phyloP scores from a whole-genome alignment of 1,140 invertebrate genomes.

The Ladona fulva region DNA sequence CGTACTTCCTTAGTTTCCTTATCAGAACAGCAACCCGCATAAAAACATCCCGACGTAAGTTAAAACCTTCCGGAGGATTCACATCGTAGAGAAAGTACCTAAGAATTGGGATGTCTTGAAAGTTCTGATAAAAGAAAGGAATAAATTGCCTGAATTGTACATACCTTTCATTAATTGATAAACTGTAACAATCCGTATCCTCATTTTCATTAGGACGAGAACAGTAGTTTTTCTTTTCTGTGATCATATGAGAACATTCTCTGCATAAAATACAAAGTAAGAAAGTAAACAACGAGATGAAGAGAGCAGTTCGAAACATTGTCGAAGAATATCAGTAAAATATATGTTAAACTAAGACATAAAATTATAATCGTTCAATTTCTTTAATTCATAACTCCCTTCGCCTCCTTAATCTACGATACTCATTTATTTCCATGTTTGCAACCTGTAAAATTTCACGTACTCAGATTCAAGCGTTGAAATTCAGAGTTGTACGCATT shows the following conservation, averaged over 20 bases:
- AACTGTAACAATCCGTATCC: not conserved
- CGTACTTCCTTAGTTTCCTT: conserved; percentile 37
- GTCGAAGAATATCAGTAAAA: too few relatives aligned
- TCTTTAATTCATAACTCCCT: too few relatives aligned
- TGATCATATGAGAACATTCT: not conserved
- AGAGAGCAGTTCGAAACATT: too few relatives aligned
- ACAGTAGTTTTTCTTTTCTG: not conserved
- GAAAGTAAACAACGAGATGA: too few relatives aligned
- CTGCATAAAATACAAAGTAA: too few relatives aligned
- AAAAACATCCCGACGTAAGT: conserved; percentile 91
- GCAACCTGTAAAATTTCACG: too few relatives aligned
- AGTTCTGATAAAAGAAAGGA: not conserved
- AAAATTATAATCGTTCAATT: too few relatives aligned
- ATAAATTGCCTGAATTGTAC: not conserved
- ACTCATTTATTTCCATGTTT: too few relatives aligned
- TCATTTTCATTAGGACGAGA: not conserved
- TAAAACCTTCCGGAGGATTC: conserved; percentile 92
- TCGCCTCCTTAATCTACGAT: too few relatives aligned
- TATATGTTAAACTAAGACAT: too few relatives aligned
- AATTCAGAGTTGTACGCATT: too few relatives aligned
- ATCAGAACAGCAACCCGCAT: conserved; percentile 80
- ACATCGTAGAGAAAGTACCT: conserved; percentile 84
- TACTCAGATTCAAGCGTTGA: too few relatives aligned
- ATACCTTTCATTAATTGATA: not conserved
- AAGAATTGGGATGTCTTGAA: not conserved